A percentile compares a stretch with the other conserved stretches of the same genome.
Evolutionary conservation across 2,797 vertebrate genomes (phyloP).

Genomic region (Naso thynnoides): DNA sequence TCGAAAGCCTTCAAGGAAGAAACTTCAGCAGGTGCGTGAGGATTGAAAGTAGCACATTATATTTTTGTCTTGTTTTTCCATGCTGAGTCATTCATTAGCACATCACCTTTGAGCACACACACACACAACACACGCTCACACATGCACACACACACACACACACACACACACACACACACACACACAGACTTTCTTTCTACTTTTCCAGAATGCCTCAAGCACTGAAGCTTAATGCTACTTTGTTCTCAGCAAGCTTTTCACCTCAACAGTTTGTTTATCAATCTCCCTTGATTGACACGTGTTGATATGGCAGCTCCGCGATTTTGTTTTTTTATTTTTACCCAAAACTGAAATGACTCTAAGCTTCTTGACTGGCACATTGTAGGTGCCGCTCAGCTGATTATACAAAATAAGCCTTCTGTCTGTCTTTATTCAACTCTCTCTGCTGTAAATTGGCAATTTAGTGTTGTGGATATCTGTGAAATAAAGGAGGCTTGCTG

Average conservation of each 20-base stretch:
- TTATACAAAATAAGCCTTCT: slow-evolving; percentile 69
- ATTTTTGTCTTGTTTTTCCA: slow-evolving; percentile 35
- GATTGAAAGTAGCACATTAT: slow-evolving; percentile 28
- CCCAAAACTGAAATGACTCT: slow-evolving; percentile 42
- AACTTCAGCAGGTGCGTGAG: slow-evolving; percentile 11
- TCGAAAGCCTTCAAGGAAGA: slow-evolving; percentile 18
- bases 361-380: slow-evolving; percentile 42
- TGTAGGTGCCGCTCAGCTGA: slow-evolving; percentile 58
- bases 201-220: slow-evolving; percentile 21
- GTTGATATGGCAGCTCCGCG: slow-evolving; percentile 52
- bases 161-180: too few species aligned
- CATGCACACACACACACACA: slow-evolving; percentile 3
- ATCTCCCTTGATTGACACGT: slow-evolving; percentile 47
- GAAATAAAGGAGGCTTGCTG: slow-evolving; percentile 71
- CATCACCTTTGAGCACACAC: slow-evolving; percentile 39
- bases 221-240: slow-evolving; percentile 13
- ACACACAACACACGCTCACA: too few species aligned
- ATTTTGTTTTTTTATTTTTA: slow-evolving; percentile 32
- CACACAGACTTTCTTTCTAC: slow-evolving; percentile 22
- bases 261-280: slow-evolving; percentile 34
- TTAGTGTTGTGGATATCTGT: slow-evolving; percentile 77
- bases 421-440: slow-evolving; percentile 55
- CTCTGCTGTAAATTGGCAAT: slow-evolving; percentile 76
- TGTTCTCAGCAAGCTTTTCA: slow-evolving; percentile 26
- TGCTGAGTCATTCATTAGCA: slow-evolving; percentile 34